A percentile compares a stretch with the other conserved stretches of the same genome.
These are phyloP conservation scores for Lucilia cuprina DNA, from an alignment of 1,140 invertebrate genomes.

Conservation along the genomic window DNA sequence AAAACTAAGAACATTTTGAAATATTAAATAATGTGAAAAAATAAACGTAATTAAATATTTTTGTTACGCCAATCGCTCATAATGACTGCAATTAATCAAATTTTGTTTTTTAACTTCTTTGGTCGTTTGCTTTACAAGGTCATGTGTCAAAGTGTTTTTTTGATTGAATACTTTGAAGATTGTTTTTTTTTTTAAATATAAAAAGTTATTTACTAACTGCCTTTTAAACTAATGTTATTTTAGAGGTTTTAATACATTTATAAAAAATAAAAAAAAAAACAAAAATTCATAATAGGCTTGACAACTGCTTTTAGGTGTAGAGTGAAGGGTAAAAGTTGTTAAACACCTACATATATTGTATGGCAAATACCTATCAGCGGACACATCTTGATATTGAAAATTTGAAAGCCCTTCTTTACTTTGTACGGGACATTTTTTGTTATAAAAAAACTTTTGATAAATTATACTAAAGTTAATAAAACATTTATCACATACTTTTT, in stretches of 20 bases:
- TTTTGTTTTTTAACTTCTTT: background rate
- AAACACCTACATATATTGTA: too few relatives aligned
- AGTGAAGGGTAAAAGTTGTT: background rate
- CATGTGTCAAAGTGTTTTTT: background rate
- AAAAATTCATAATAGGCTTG: background rate
- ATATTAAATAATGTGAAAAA: background rate
- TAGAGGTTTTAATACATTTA: background rate
- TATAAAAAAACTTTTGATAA: too few relatives aligned
- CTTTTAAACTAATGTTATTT: background rate
- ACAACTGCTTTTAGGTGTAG: background rate
- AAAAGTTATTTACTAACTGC: background rate
- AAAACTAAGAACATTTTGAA: background rate
- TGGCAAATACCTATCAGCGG: too few relatives aligned
- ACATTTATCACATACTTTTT: too few relatives aligned
- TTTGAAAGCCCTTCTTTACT: too few relatives aligned
- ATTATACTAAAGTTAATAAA: too few relatives aligned
- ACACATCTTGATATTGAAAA: too few relatives aligned
- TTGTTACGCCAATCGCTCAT: conserved; percentile 18
- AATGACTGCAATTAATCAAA: conserved; percentile 13
- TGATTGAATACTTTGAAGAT: background rate
- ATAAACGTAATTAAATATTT: background rate
- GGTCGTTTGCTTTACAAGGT: background rate
- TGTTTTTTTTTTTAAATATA: background rate
- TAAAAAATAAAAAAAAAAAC: too few relatives aligned
- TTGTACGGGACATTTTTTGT: too few relatives aligned